These are phyloP conservation scores for Gallinago undulata DNA, from an alignment of 2,113 vertebrate genomes.

Conservation along the genomic window DNA sequence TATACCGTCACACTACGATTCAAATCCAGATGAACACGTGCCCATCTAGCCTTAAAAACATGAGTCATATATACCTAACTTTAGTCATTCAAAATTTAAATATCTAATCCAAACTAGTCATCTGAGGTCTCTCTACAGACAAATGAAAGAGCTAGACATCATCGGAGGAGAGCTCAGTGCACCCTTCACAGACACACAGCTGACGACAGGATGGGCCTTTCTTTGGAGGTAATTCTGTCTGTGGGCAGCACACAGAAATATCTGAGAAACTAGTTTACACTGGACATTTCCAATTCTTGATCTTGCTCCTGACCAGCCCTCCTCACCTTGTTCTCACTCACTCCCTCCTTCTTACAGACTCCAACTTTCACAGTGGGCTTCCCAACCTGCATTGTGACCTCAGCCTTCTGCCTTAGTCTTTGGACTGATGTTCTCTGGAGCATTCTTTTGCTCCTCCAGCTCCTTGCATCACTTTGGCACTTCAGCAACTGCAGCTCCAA, in stretches of 20 bases:
- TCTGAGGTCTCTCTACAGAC: background rate
- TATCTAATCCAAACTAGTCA: background rate
- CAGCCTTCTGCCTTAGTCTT: background rate
- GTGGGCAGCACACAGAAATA: background rate
- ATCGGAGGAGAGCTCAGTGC: background rate
- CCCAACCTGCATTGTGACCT: background rate
- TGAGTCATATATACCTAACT: background rate
- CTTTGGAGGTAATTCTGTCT: background rate
- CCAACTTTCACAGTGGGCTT: fast-evolving
- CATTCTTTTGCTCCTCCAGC: background rate
- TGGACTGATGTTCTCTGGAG: background rate
- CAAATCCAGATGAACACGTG: background rate
- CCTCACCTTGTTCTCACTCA: background rate
- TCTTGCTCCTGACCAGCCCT: background rate
- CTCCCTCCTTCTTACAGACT: background rate
- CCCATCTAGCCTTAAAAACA: background rate
- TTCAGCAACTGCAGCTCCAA: background rate
- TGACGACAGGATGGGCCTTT: background rate
- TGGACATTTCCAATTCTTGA: background rate
- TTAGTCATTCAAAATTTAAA: background rate
- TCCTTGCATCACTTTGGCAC: background rate
- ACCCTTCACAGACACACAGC: background rate
- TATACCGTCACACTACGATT: background rate
- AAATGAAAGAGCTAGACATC: background rate
- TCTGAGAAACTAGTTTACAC: background rate